Evolutionary conservation across 2,888 invertebrate genomes (phyloP), one percentile per base, ranked within the genome.

Genomic region (Tenthredo scrophulariae): DNA sequence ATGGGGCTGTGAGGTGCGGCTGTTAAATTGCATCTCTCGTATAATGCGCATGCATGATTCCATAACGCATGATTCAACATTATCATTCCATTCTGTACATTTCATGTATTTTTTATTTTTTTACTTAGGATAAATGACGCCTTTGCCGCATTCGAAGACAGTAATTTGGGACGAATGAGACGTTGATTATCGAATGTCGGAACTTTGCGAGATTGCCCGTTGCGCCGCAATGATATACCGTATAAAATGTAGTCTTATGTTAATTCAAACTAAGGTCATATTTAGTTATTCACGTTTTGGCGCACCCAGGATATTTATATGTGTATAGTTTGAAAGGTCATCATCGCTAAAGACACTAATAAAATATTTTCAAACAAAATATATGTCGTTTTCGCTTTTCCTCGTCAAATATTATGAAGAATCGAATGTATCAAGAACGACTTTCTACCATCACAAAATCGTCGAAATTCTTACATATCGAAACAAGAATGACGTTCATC

Each of bases 271-370:
- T 29, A n/a, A 26, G 65, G 15, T 83, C 43, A 83, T 58, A 67
- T 83, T 83, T 83, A 67, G 65, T 83, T 67, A 83, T 83, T 83
- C 83, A 83, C 37, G 26, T 58, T 80, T 62, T 80, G 80, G 58
- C 80, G 58, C 80, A 80, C 80, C 80, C 80, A 40, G 80, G 50
- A 77, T 77, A 26, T 77, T 75, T 50, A 75, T 67, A 29, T 26
- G 46, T 26, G 22, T 13, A 18, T 13, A 18, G 75, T 46, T 46
- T 46, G 18, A 62, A 80, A 62, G 80, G 80, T 58, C 37, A 62
- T 62, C 37, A 40, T 80, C 22, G n/a, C 10, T 13, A 26, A 74
- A 43, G 22, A 43, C 4, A 74, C 40, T 74, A 74, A 74, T 13
- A 13, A n/a, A 43, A 43, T 26, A 33, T n/a, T 18, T 22, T 37